These are phyloP conservation scores for Acleris literana DNA, from an alignment of 2,888 invertebrate genomes.

Conservation along the genomic window DNA sequence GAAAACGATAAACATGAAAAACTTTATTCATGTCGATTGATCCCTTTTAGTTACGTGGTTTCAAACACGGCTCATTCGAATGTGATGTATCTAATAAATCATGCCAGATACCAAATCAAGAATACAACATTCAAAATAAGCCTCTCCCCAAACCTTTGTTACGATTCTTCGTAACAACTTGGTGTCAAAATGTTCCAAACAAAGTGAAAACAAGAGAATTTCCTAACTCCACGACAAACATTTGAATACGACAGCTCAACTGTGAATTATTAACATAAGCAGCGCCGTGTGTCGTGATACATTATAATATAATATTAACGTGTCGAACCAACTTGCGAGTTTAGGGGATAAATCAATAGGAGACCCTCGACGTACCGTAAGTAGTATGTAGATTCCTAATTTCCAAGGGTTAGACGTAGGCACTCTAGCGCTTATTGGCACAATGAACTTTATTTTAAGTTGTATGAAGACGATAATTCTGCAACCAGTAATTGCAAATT, in stretches of 20 bases:
- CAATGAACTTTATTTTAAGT: no score
- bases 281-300: conserved; percentile 15
- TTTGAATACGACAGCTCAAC: conserved; percentile 17
- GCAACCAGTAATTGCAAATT: no score
- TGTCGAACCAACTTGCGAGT: conserved; percentile 23
- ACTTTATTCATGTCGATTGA: no score
- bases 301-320: conserved; percentile 26
- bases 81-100: no score
- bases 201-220: conserved; percentile 32
- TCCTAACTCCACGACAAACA: conserved; percentile 16
- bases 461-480: no score
- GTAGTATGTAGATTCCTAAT: not conserved
- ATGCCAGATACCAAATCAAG: no score
- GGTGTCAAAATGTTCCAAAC: conserved; percentile 24
- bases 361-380: not conserved
- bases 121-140: no score
- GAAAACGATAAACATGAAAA: no score
- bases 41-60: no score
- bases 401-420: not conserved
- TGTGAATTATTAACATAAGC: conserved; percentile 32
- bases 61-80: no score
- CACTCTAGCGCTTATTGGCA: no score
- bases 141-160: not conserved
- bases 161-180: conserved; percentile 15
- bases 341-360: conserved; percentile 27